These are phyloP conservation scores for Tetrao urogallus DNA, from an alignment of 2,113 vertebrate species.

Conservation along the genomic window DNA sequence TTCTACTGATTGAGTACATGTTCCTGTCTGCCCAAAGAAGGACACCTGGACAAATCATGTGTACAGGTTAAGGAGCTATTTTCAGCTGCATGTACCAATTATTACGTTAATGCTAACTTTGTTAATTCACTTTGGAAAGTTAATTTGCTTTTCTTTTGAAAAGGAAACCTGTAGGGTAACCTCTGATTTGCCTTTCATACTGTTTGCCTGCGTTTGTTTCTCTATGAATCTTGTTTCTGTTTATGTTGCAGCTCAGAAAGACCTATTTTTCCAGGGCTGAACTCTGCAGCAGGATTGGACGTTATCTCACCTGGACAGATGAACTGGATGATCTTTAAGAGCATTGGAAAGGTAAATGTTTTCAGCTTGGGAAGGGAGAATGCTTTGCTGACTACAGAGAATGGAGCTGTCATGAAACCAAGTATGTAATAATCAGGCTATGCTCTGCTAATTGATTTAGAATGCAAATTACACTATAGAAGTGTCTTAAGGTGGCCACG, in stretches of 20 bases:
- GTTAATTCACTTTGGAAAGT: constrained; percentile 32
- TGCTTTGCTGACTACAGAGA: not conserved
- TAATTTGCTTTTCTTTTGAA: not conserved
- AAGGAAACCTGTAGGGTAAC: constrained; percentile 13
- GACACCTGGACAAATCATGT: not conserved
- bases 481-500: not conserved
- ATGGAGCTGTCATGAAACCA: not conserved
- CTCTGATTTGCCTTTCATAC: not conserved
- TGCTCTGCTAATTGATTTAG: not conserved
- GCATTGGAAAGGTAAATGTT: not conserved
- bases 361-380: not conserved
- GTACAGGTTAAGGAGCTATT: not conserved
- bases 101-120: constrained; percentile 28
- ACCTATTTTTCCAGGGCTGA: constrained; percentile 29
- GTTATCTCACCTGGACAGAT: not conserved
- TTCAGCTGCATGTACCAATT: not conserved
- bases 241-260: not conserved
- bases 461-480: not conserved
- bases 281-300: constrained; percentile 38
- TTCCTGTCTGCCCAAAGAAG: not conserved
- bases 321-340: not conserved
- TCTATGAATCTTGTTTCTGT: not conserved
- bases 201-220: not conserved
- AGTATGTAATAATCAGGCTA: not conserved
- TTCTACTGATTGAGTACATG: not conserved